Evolutionary conservation across 1,140 invertebrate genomes (phyloP), one percentile per base, ranked within the genome.

Genomic region (Procambarus virginalis): DNA sequence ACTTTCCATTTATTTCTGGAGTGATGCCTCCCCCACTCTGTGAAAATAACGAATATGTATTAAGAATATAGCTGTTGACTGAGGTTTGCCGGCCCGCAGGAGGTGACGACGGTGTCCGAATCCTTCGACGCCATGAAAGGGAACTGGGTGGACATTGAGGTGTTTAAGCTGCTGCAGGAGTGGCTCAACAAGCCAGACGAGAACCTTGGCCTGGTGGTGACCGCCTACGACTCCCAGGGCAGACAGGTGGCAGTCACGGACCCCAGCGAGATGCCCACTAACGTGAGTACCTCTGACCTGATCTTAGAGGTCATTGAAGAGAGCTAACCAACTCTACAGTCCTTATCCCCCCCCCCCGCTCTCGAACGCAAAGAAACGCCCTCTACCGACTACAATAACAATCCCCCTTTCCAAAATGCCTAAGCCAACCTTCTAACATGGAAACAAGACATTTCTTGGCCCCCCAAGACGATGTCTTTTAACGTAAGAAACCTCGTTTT

Each of bases 171-270:
- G 93, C 95, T 97, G 2, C 94, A 95, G 70, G 95, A 96, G 64
- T 97, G 97, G 96, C 96, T 96, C 93, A 95, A 95, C 75, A 95
- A 96, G 92, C 95, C 96, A 1, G 94, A 95, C 75, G 96, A 96
- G 84, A 97, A 96, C 92, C 95, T 96, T 82, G 97, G 96, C 8
- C 95, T 98, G 17, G 81, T 84, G 46, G 88, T 89, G 6, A 78
- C 45, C 4, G 88, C 88, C 10, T 51, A n/a, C 46, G 88, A 89
- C 70, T 84, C 88, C 4, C 73, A 89, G 48, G 88, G 88, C 9
- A 48, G 82, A 22, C 88, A 83, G 49, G 88, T 89, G 60, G 88
- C 81, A 0, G 81, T 89, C 45, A 89, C 88, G 2, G 76, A 89
- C 85, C 95, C 96, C 2, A 94, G 97, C 55, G 96, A 96, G 94